A percentile compares a stretch with the other conserved stretches of the same genome.
Conservation (phyloP, 2,113 vertebrate species). For the Seriola rivoliana region DNA sequence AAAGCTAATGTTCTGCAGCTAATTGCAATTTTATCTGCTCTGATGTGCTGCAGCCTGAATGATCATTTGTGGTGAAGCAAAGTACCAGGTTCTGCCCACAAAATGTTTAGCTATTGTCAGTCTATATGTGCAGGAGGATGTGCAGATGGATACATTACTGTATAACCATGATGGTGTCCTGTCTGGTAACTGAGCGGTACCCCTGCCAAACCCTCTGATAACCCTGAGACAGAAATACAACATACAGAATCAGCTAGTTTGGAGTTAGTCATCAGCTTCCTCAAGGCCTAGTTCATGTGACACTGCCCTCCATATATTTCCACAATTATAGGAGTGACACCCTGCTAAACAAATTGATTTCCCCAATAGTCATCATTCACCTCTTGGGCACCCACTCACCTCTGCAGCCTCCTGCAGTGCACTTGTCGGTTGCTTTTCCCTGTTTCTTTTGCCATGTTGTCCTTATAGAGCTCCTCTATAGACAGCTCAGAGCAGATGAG, state of each 20-base stretch:
- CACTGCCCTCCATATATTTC: neutral
- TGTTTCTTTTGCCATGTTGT: neutral
- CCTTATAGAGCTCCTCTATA: neutral
- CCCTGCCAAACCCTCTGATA: neutral
- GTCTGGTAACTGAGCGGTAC: neutral
- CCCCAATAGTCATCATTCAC: neutral
- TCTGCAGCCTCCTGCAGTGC: neutral
- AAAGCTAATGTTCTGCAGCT: constrained; percentile 20
- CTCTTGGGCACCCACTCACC: neutral
- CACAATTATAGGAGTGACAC: neutral
- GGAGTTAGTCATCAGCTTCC: neutral
- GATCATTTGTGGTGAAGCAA: constrained; percentile 4
- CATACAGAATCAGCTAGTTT: neutral
- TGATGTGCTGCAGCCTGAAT: neutral
- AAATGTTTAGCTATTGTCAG: neutral
- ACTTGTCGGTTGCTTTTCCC: neutral
- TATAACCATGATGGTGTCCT: neutral
- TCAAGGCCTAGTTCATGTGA: neutral
- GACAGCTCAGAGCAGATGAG: neutral
- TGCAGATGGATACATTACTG: neutral
- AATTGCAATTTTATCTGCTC: neutral
- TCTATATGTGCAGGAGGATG: neutral
- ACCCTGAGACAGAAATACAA: neutral
- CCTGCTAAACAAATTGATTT: neutral
- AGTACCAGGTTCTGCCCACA: neutral